phyloP scores from a whole-genome alignment of 1,140 invertebrate species.

The Paraescarpia echinospica region DNA sequence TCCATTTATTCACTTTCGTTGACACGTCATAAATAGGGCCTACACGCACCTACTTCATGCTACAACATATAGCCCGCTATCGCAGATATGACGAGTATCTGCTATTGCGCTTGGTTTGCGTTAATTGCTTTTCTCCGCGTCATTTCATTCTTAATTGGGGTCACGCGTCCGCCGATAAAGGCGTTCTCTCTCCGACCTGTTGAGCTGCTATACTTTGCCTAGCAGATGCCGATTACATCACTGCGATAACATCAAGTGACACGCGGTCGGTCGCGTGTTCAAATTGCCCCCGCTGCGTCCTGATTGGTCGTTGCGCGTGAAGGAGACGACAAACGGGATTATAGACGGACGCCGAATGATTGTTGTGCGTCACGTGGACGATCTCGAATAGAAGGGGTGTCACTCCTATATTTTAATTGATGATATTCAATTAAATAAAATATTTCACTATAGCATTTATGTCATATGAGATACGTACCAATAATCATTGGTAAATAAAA shows the following conservation, averaged over 20 bases:
- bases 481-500: neutral
- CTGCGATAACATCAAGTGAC: neutral
- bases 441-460: neutral
- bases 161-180: neutral
- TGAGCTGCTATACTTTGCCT: neutral
- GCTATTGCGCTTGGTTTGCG: neutral
- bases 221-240: neutral
- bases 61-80: neutral
- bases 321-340: neutral
- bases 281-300: neutral
- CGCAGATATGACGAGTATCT: neutral
- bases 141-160: neutral
- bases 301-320: neutral
- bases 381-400: neutral
- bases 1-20: neutral
- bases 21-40: neutral
- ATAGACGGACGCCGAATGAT: neutral
- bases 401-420: neutral
- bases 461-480: neutral
- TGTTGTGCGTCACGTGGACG: neutral
- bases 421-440: neutral
- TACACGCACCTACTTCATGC: neutral
- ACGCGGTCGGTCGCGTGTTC: neutral
- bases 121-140: slow-evolving; percentile 1
- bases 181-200: neutral